A percentile compares a stretch with the other conserved stretches of the same genome.
phyloP scores from a whole-genome alignment of 2,113 vertebrate genomes.

The Peromyscus californicus region DNA sequence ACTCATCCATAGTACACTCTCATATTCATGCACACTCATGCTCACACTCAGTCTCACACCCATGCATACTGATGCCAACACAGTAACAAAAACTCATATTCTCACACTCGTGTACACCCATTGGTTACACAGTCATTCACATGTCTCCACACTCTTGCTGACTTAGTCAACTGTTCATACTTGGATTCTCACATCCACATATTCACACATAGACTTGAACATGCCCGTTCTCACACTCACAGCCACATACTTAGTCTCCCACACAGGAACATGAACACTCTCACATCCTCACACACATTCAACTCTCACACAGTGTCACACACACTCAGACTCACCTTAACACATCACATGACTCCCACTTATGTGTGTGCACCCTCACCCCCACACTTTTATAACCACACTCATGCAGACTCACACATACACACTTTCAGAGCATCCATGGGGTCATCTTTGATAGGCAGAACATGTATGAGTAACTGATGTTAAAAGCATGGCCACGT shows the following conservation, averaged over 20 bases:
- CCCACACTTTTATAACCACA: background rate
- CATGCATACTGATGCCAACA: background rate
- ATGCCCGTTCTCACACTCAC: background rate
- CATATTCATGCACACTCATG: background rate
- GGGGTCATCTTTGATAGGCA: background rate
- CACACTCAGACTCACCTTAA: background rate
- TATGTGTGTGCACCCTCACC: background rate
- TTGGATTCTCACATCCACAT: background rate
- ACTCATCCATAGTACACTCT: background rate
- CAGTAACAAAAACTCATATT: background rate
- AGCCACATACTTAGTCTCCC: background rate
- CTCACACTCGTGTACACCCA: background rate
- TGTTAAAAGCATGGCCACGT: constrained; percentile 79
- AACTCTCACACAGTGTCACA: background rate
- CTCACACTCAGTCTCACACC: background rate
- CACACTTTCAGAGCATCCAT: background rate
- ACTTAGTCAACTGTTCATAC: background rate
- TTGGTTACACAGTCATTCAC: background rate
- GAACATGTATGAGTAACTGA: background rate
- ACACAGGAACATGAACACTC: background rate
- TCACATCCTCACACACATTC: background rate
- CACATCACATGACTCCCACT: background rate
- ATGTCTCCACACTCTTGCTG: background rate
- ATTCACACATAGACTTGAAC: background rate
- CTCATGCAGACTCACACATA: background rate